Base-by-base conservation (phyloP, 2,888 invertebrate genomes). In the Erebia palarica region DNA sequence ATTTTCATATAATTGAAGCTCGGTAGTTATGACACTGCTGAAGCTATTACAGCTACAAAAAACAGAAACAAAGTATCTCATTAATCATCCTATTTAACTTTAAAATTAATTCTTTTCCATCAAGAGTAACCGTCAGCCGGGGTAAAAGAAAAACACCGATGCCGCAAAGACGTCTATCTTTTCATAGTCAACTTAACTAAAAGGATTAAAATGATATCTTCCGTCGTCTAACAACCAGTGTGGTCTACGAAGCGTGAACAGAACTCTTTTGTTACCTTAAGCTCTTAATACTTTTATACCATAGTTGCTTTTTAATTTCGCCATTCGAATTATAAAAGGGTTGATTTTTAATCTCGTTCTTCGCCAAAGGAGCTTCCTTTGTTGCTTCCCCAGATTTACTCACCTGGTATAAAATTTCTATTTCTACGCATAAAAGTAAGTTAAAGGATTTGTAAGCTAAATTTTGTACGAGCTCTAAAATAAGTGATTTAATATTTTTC, bases 201-300 rank as follows among this genome's bases (percentile, higher is more conserved):
- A 93, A 91, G 93, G 93, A 93, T 93, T 92, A 92, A 91, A 92
- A 92, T 91, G 89, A 92, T 92, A 91, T 90, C 92, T 92, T 92
- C 91, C 91, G 90, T 87, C 88, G 85, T 86, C 88, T 88, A 87
- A 87, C 92, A 90, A 84, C 84, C 89, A 90, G 92, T 93, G 92
- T 92, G 93, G 92, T 91, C 93, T 82, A 75, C 86, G 82, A 80
- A 91, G 86, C 92, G 91, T 91, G 88, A 92, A 92, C 88, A 85
- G 84, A 85, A 85, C 82, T 87, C 89, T 84, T 90, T 92, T 92
- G 91, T 92, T 91, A 90, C 92, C 88, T 87, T 93, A 92, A 93
- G 88, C 92, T 87, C 82, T 86, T 93, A 92, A 94, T 93, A 86
- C 93, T 85, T 93, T 92, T 92, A 92, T 91, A 82, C 90, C 83